These are phyloP conservation scores for Tetramorium simillimum DNA, from an alignment of 1,140 invertebrate species.

Conservation along the genomic window DNA sequence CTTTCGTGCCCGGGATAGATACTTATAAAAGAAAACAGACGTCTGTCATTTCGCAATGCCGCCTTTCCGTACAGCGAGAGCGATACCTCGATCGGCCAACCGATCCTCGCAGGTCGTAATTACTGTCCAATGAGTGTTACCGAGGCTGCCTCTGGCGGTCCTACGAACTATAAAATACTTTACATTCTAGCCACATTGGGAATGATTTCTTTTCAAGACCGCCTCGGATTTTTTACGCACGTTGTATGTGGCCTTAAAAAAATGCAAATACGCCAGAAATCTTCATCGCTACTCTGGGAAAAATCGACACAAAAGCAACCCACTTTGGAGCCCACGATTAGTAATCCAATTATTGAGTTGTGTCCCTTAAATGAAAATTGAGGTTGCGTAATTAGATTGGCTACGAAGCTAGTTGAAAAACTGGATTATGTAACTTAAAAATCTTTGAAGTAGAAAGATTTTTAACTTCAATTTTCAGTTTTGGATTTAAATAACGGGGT, in stretches of 20 bases:
- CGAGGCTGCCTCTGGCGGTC: background rate
- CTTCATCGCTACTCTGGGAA: background rate
- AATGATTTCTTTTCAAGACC: background rate
- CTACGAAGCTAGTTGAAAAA: too few relatives aligned
- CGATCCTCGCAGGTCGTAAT: slow-evolving; percentile 64
- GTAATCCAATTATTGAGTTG: too few relatives aligned
- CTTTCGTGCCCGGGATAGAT: slow-evolving; percentile 61
- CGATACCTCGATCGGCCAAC: slow-evolving; percentile 25
- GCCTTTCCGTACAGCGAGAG: slow-evolving; percentile 39
- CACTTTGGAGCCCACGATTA: too few relatives aligned
- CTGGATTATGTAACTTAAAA: too few relatives aligned
- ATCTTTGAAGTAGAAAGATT: too few relatives aligned
- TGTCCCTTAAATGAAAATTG: too few relatives aligned
- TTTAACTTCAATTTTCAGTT: too few relatives aligned
- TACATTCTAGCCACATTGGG: slow-evolving; percentile 33
- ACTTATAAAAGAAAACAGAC: slow-evolving; percentile 60
- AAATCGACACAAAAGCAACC: too few relatives aligned
- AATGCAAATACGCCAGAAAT: background rate
- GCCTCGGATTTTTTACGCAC: background rate
- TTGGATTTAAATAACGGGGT: too few relatives aligned
- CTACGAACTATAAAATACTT: slow-evolving; percentile 42
- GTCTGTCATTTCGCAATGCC: slow-evolving; percentile 69
- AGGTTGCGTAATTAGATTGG: too few relatives aligned
- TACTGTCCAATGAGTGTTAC: slow-evolving; percentile 51
- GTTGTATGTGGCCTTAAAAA: background rate